Base-by-base conservation (phyloP, 2,113 vertebrate genomes). In the Sander lucioperca region DNA sequence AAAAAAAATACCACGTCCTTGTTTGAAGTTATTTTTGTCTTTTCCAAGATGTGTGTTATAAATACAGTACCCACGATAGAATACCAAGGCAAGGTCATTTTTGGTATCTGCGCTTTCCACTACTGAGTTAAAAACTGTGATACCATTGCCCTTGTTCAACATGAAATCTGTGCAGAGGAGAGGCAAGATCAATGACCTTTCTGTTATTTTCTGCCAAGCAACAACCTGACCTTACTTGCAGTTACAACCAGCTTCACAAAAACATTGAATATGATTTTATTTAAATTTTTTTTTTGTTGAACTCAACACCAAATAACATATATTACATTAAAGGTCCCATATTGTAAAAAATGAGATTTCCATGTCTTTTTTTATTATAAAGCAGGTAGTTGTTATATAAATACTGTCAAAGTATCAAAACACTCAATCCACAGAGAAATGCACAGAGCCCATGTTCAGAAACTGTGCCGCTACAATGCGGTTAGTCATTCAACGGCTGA, bases 131-230 rank as follows among this genome's bases (percentile, higher is more conserved):
- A 77, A 86, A 68, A 68, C 16, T 12, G 23, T 57, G 71, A 64
- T 25, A 23, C 5, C 39, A 23, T 47, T 63, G 70, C 48, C 80
- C 77, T 79, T 85, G 74, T 79, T 30, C 16, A 77, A 75, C 75
- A 53, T 68, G 36, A 48, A 79, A 86, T 79, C 48, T 82, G 59
- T 75, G 62, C 70, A 33, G 61, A 77, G 54, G 13, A 67, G n/a
- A 84, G 27, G 39, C 33, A 36, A 83, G 67, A 84, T 86, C 77
- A 75, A 68, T 77, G 71, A 74, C 80, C 57, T 82, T 76, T 80
- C 11, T 80, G 23, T 51, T 87, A 51, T 59, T 74, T 88, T 82
- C 19, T 62, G 45, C 56, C 30, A 33, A 79, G 64, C 53, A 67
- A 43, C 48, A 80, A 74, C 68, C 23, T 61, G 68, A 74, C 78